Evolutionary conservation across 2,113 vertebrate species (phyloP).

Genomic region (Rhagologus leucostigma): DNA sequence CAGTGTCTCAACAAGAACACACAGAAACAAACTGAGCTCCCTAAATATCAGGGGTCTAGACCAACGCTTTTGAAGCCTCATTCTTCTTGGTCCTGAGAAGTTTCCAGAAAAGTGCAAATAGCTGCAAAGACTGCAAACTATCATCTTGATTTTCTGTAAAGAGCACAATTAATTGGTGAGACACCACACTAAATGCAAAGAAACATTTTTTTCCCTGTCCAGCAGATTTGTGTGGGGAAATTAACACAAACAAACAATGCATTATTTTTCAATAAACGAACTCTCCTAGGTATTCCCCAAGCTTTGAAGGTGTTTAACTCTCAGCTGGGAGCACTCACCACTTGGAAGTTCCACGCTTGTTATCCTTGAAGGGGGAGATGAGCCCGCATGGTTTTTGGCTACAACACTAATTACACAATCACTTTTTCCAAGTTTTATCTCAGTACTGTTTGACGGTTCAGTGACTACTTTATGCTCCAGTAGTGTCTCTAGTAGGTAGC

Average conservation of each 20-base stretch:
- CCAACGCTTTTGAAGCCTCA: background rate
- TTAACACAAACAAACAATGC: background rate
- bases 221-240: background rate
- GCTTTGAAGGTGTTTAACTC: background rate
- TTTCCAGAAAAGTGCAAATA: background rate
- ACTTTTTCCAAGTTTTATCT: conserved; percentile 55
- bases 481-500: conserved; percentile 14
- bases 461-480: conserved; percentile 21
- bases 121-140: background rate
- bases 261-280: background rate
- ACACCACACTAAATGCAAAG: background rate
- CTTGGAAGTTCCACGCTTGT: conserved; percentile 67
- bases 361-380: conserved; percentile 72
- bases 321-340: conserved; percentile 51
- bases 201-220: rapidly evolving
- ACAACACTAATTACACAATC: conserved; percentile 70
- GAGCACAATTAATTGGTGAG: background rate
- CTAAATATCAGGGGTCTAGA: background rate
- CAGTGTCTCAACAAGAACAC: background rate
- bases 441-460: conserved; percentile 58
- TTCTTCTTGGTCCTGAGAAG: background rate
- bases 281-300: background rate
- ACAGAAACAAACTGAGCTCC: background rate
- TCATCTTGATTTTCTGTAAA: background rate
- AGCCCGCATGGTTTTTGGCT: conserved; percentile 71